phyloP scores from a whole-genome alignment of 2,113 vertebrate species.

The Grammomys dolichurus region DNA sequence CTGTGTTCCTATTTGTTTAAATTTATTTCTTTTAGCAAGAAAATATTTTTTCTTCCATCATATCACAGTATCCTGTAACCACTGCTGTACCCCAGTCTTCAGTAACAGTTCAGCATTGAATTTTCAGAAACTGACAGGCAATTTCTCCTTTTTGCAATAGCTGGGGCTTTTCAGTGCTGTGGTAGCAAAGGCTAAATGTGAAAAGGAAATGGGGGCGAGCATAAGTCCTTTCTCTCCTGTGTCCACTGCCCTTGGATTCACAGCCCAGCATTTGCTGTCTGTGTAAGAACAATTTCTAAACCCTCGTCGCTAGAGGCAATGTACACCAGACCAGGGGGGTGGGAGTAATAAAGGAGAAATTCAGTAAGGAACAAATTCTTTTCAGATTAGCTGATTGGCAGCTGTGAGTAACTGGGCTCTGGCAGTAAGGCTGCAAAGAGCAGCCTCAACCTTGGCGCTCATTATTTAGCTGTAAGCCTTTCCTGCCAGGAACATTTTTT shows the following conservation, averaged over 20 bases:
- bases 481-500: slow-evolving; percentile 73
- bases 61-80: slow-evolving; percentile 72
- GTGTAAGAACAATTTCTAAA: slow-evolving; percentile 82
- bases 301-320: slow-evolving; percentile 72
- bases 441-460: slow-evolving; percentile 69
- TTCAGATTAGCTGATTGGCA: slow-evolving; percentile 86
- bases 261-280: slow-evolving; percentile 76
- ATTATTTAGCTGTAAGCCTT: slow-evolving; percentile 81
- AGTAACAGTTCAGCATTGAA: slow-evolving; percentile 74
- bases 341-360: slow-evolving; percentile 80
- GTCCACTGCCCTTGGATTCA: slow-evolving; percentile 74
- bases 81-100: slow-evolving; percentile 55
- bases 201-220: slow-evolving; percentile 73
- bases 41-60: background rate
- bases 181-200: slow-evolving; percentile 76
- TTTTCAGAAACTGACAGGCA: slow-evolving; percentile 78
- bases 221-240: slow-evolving; percentile 64
- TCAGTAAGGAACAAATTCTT: slow-evolving; percentile 81
- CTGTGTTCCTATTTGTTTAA: slow-evolving; percentile 33
- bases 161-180: slow-evolving; percentile 73
- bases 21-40: slow-evolving; percentile 35
- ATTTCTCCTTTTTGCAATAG: slow-evolving; percentile 77
- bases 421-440: slow-evolving; percentile 77
- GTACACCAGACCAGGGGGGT: slow-evolving; percentile 70
- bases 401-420: slow-evolving; percentile 77